These are phyloP conservation scores for Origma solitaria DNA, from an alignment of 2,113 vertebrate genomes.

Conservation along the genomic window DNA sequence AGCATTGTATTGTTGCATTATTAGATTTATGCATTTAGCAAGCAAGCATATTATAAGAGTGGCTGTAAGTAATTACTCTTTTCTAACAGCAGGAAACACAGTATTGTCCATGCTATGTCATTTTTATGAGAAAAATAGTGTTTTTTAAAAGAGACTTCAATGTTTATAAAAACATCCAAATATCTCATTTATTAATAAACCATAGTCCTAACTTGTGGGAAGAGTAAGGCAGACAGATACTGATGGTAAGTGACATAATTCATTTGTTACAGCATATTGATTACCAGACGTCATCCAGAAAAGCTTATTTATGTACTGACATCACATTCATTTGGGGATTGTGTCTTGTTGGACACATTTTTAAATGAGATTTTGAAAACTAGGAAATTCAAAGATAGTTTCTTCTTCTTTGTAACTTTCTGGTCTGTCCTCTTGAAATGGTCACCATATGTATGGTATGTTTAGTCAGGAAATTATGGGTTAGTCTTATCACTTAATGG, in stretches of 20 bases:
- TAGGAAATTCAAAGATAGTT: not conserved
- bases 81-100: conserved; percentile 55
- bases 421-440: not conserved
- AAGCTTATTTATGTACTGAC: not conserved
- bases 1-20: conserved; percentile 67
- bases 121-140: conserved; percentile 59
- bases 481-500: not conserved
- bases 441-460: not conserved
- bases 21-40: conserved; percentile 72
- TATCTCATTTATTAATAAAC: conserved; percentile 26
- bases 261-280: not conserved
- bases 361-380: not conserved
- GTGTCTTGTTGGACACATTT: not conserved
- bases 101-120: conserved; percentile 56
- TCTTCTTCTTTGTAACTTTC: not conserved
- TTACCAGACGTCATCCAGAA: not conserved
- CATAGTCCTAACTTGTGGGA: not conserved
- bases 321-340: not conserved
- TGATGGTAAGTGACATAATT: not conserved
- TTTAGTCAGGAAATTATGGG: not conserved
- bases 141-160: conserved; percentile 6
- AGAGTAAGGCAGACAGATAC: not conserved
- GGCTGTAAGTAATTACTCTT: conserved; percentile 69
- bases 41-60: conserved; percentile 59
- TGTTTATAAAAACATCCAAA: conserved; percentile 16